Base-by-base conservation (phyloP, 1,140 invertebrate species). In the Tachypleus tridentatus region DNA sequence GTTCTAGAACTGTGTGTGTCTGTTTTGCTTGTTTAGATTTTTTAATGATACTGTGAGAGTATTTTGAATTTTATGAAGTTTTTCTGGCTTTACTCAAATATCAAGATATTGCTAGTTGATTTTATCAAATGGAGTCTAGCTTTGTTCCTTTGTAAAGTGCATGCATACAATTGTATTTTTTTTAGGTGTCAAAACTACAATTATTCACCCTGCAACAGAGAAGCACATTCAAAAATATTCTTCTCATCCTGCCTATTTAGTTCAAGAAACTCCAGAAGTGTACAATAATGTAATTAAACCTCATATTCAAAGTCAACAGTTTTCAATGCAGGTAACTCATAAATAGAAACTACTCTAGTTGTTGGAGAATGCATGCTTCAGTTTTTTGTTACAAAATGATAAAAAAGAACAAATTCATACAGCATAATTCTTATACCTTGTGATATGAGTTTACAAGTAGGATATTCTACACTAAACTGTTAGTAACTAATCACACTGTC, bases 181-280 rank as follows among this genome's bases (percentile, higher is more conserved):
- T 77, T 8, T 76, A 93, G 89, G 81, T 71, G 78, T 95, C 0
- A 91, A 91, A 74, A 83, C 86, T 3, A 91, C 87, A 4, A 80
- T 97, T 48, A 92, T 98, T 67, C 87, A 89, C 79, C 96, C 96
- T 9, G 94, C 94, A 0, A 91, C 91, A 47, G 83, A 89, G 11
- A 92, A 93, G 72, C 93, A 97, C 73, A 86, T 98, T 56, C 77
- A 85, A 4, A 97, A 97, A 74, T 98, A 88, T 77, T 82, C 82
- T 29, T 77, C 80, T 57, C 87, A 91, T 72, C 81, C 85, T 61
- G 74, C 82, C 8, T 84, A 86, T 74, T 75, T 97, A 9, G 79
- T 98, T 4, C 77, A 85, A 66, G 95, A 98, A 80, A 95, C 92
- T 5, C 82, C 86, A 58, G 84, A 88, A 60, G 76, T 92, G 50